Evolutionary conservation across 1,140 invertebrate genomes (phyloP).

Genomic region (Panagrolaimus sp.): DNA sequence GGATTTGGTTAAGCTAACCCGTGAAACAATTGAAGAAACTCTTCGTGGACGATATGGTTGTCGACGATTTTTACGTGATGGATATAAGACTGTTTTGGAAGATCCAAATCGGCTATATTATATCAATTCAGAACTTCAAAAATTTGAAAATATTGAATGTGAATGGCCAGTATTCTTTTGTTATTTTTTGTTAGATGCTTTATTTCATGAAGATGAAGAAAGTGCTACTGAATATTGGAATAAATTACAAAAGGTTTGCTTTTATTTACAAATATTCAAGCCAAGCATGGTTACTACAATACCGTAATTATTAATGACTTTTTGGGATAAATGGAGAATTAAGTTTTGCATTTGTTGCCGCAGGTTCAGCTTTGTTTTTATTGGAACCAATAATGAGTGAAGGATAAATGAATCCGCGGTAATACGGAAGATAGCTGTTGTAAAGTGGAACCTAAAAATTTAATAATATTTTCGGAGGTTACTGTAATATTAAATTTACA

Average conservation of each 20-base stretch:
- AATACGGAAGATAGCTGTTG: background rate
- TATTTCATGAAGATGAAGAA: constrained; percentile 81
- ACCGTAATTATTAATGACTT: background rate
- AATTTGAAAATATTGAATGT: constrained; percentile 99
- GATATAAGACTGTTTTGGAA: constrained; percentile 90
- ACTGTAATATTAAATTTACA: background rate
- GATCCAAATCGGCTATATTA: constrained; percentile 87
- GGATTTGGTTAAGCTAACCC: constrained; percentile 77
- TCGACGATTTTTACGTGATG: constrained; percentile 89
- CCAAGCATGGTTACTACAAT: background rate
- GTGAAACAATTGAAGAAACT: constrained; percentile 76
- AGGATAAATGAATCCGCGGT: background rate
- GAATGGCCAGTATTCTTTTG: constrained; percentile 99
- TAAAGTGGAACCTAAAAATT: background rate
- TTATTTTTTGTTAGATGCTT: constrained; percentile 85
- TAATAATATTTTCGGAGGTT: background rate
- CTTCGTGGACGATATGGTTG: constrained; percentile 88
- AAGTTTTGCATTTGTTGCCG: background rate
- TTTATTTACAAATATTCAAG: background rate
- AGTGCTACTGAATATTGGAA: constrained; percentile 49
- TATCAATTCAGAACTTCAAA: constrained; percentile 91
- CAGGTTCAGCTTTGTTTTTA: no score
- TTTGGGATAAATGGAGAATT: background rate
- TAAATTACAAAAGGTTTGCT: constrained; percentile 48
- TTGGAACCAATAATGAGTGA: background rate